Conservation (phyloP, 1,140 invertebrate species). For the Drosophila nebulosa region DNA sequence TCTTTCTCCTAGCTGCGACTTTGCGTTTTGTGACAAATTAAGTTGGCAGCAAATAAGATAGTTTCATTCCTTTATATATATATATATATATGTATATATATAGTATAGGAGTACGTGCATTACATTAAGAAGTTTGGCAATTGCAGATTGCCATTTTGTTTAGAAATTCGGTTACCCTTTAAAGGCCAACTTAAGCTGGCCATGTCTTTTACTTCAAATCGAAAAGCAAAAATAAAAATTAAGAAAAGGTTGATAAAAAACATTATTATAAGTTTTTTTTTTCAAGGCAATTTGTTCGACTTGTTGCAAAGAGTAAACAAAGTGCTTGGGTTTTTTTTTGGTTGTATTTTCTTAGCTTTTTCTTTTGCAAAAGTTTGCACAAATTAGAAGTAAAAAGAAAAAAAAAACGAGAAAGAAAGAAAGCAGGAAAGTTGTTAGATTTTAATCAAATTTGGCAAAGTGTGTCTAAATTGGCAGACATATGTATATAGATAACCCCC, state of each 20-base stretch:
- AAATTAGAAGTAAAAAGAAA: conserved; percentile 47
- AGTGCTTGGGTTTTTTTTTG: not conserved
- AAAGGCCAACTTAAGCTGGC: not conserved
- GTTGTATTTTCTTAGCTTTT: not conserved
- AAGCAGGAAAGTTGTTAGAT: conserved; percentile 42
- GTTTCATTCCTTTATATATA: conserved; percentile 44
- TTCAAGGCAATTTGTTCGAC: no score
- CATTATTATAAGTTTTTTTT: no score
- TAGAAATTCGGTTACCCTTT: not conserved
- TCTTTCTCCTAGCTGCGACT: conserved; percentile 39
- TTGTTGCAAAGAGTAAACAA: conserved; percentile 8
- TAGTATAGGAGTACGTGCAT: not conserved
- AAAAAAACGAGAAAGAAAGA: not conserved
- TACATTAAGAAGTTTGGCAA: not conserved
- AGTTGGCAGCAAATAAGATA: conserved; percentile 74
- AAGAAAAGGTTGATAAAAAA: no score
- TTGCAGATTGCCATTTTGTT: not conserved
- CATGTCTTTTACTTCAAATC: no score
- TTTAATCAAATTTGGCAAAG: conserved; percentile 77
- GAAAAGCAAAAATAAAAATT: not conserved
- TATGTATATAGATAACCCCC: conserved; percentile 31
- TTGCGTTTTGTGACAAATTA: conserved; percentile 75
- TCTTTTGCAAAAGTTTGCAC: conserved; percentile 37
- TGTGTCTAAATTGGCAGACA: conserved; percentile 75
- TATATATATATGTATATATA: not conserved